A percentile compares a stretch with the other conserved stretches of the same genome.
phyloP scores from a whole-genome alignment of 2,113 vertebrate genomes.

The Microtus montanus region DNA sequence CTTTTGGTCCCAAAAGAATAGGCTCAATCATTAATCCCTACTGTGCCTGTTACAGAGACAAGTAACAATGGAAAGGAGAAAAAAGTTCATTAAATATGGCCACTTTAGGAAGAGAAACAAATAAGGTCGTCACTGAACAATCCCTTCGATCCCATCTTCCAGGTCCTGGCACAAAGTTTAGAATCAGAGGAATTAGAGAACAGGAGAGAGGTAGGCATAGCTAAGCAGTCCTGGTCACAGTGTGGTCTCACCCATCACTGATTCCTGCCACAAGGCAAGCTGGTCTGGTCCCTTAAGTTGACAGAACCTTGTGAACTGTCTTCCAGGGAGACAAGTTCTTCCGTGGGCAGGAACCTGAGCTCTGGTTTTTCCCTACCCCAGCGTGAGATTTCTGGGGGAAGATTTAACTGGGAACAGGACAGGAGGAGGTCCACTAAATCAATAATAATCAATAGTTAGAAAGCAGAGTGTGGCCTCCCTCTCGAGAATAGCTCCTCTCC shows the following conservation, averaged over 20 bases:
- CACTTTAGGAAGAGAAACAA: background rate
- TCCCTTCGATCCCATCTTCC: background rate
- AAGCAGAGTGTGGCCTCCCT: background rate
- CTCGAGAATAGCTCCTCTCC: background rate
- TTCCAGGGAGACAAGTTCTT: background rate
- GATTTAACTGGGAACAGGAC: background rate
- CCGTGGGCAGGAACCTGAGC: background rate
- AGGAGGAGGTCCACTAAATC: background rate
- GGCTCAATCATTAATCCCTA: background rate
- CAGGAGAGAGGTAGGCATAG: background rate
- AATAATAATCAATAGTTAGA: background rate
- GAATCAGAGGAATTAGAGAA: background rate
- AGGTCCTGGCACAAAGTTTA: background rate
- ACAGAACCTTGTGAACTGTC: background rate
- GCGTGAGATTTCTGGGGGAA: background rate
- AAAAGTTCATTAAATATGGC: background rate
- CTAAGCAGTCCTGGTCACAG: too few relatives aligned
- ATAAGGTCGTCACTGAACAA: background rate
- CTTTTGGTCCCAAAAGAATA: background rate
- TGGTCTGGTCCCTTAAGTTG: background rate
- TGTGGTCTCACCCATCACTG: background rate
- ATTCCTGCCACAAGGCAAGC: background rate
- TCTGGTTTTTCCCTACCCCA: background rate
- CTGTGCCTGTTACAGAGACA: background rate
- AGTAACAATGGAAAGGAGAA: background rate